Evolutionary conservation across 92 coral and sea anemone species (phyloP).

Genomic region (Porites rus): DNA sequence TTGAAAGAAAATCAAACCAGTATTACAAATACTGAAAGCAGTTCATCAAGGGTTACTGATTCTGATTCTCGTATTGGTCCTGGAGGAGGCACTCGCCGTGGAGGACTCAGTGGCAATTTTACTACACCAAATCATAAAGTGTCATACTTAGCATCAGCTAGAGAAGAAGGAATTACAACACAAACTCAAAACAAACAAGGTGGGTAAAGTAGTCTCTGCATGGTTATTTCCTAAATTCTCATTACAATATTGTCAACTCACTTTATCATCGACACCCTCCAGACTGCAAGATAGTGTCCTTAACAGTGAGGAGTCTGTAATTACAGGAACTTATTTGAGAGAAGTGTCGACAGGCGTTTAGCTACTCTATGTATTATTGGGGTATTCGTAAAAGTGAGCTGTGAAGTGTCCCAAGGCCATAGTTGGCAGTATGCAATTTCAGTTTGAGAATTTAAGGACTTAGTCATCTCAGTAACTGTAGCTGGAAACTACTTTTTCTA

Average conservation of each 20-base stretch:
- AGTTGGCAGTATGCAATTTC: neutral
- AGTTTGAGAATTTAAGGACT: neutral
- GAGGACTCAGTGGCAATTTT: constrained; percentile 61
- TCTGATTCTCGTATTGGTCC: constrained; percentile 20
- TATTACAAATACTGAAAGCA: neutral
- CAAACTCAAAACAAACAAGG: constrained; percentile 40
- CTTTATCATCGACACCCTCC: too few relatives aligned
- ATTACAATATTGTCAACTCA: too few relatives aligned
- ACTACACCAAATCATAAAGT: constrained; percentile 51
- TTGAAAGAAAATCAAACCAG: neutral
- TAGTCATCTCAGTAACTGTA: neutral
- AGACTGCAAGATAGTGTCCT: too few relatives aligned
- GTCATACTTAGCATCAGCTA: neutral
- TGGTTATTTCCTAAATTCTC: neutral
- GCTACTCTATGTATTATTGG: too few relatives aligned
- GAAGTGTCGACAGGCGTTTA: too few relatives aligned
- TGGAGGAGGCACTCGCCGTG: constrained; percentile 64
- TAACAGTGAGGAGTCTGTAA: too few relatives aligned
- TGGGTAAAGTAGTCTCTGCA: neutral
- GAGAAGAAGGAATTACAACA: neutral
- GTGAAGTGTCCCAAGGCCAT: too few relatives aligned
- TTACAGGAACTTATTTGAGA: too few relatives aligned
- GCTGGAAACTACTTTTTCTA: too few relatives aligned
- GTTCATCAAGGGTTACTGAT: neutral
- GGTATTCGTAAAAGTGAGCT: too few relatives aligned